A percentile compares a stretch with the other conserved stretches of the same genome.
These are phyloP conservation scores for Pseudobourletiella spinata DNA, from an alignment of 1,140 invertebrate genomes.

Conservation along the genomic window DNA sequence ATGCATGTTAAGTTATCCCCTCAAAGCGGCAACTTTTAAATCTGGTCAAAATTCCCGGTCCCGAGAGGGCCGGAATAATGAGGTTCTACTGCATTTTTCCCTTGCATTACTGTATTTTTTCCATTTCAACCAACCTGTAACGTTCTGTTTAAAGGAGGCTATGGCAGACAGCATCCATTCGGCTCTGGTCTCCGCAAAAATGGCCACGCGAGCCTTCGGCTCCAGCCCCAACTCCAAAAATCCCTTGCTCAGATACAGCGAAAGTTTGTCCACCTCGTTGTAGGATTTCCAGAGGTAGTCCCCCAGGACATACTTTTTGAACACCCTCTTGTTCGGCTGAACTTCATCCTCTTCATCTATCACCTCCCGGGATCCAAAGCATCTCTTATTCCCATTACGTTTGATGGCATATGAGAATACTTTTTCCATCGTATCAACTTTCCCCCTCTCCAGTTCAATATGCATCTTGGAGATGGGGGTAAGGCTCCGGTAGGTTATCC, in stretches of 20 bases:
- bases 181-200: slow-evolving; percentile 92
- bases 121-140: slow-evolving; percentile 52
- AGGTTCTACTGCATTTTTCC: too few species aligned
- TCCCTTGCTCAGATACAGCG: slow-evolving; percentile 67
- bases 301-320: slow-evolving; percentile 93
- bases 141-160: slow-evolving; percentile 85
- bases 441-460: slow-evolving; percentile 57
- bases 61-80: too few species aligned
- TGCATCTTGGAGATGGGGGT: slow-evolving; percentile 57
- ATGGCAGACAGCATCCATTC: slow-evolving; percentile 96
- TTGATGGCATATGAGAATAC: slow-evolving; percentile 68
- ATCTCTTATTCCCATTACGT: slow-evolving; percentile 60
- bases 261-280: slow-evolving; percentile 62
- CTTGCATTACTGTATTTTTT: too few species aligned
- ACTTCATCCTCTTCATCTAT: slow-evolving; percentile 86
- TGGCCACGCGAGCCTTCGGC: slow-evolving; percentile 53
- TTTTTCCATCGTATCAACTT: slow-evolving; percentile 77
- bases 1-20: too few species aligned
- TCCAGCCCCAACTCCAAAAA: slow-evolving; percentile 52
- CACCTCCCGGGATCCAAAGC: slow-evolving; percentile 83
- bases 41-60: too few species aligned
- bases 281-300: slow-evolving; percentile 87
- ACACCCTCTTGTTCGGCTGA: slow-evolving; percentile 86
- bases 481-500: slow-evolving; percentile 62
- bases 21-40: too few species aligned